A percentile compares a stretch with the other conserved stretches of the same genome.
Conservation (phyloP, 2,797 vertebrate species). For the Eupleurogrammus muticus region DNA sequence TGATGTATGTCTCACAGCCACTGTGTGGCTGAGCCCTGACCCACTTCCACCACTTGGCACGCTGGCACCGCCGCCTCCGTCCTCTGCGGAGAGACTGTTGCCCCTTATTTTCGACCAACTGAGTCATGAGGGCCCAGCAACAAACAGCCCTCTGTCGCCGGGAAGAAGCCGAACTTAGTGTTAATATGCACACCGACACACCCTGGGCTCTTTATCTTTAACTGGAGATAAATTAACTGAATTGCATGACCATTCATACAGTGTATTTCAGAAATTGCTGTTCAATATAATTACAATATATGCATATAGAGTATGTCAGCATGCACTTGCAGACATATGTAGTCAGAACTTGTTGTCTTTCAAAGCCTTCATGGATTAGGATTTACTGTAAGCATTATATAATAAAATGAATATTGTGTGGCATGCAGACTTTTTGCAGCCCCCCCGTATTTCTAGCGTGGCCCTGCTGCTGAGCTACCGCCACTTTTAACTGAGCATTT, state of each 20-base stretch:
- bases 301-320: background rate
- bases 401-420: constrained; percentile 17
- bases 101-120: no score
- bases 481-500: constrained; percentile 45
- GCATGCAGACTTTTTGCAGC: background rate
- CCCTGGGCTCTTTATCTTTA: background rate
- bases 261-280: constrained; percentile 2
- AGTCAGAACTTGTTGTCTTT: background rate
- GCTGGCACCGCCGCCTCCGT: constrained; percentile 54
- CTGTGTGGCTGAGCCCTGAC: constrained; percentile 76
- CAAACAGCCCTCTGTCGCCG: constrained; percentile 68
- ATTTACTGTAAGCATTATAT: background rate
- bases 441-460: constrained; percentile 24
- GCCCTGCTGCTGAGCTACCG: constrained; percentile 24
- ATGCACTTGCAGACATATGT: background rate
- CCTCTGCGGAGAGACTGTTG: constrained; percentile 33
- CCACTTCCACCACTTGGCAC: constrained; percentile 69
- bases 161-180: constrained; percentile 18
- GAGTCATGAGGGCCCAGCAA: constrained; percentile 36
- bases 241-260: constrained; percentile 16
- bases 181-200: constrained; percentile 11
- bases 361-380: background rate
- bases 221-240: background rate
- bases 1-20: constrained; percentile 75
- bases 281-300: background rate